phyloP scores from a whole-genome alignment of 2,797 vertebrate genomes.

The Podargus strigoides region DNA sequence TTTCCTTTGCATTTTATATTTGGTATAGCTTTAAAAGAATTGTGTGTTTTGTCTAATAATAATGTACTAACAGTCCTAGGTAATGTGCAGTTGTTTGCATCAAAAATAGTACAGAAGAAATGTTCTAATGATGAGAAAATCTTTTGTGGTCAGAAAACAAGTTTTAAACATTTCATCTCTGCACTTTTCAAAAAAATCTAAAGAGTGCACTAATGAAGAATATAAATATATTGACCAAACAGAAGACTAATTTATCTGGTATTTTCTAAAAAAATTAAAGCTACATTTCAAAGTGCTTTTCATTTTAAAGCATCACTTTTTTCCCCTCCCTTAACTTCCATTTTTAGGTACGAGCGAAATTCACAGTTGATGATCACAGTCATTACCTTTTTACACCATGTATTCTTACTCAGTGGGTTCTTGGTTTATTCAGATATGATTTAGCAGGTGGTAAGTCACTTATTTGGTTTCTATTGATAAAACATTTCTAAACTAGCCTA shows the following conservation, averaged over 20 bases:
- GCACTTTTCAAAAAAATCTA: background rate
- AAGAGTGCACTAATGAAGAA: background rate
- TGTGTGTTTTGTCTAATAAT: background rate
- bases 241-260: background rate
- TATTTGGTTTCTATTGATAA: background rate
- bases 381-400: slow-evolving; percentile 96
- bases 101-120: background rate
- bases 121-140: background rate
- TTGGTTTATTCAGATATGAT: slow-evolving; percentile 92
- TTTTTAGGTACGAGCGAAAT: slow-evolving; percentile 87
- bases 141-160: background rate
- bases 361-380: slow-evolving; percentile 91
- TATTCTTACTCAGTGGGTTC: slow-evolving; percentile 94
- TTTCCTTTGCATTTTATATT: background rate
- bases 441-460: slow-evolving; percentile 85
- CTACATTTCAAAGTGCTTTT: background rate
- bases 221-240: background rate
- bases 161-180: background rate
- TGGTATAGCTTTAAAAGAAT: background rate
- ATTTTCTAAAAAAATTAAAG: background rate
- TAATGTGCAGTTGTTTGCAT: background rate
- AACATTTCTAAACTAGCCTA: background rate
- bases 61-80: background rate
- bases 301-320: background rate
- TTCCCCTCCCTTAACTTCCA: background rate